Base-by-base conservation (phyloP, 2,797 vertebrate species). In the Coregonus suidteri region DNA sequence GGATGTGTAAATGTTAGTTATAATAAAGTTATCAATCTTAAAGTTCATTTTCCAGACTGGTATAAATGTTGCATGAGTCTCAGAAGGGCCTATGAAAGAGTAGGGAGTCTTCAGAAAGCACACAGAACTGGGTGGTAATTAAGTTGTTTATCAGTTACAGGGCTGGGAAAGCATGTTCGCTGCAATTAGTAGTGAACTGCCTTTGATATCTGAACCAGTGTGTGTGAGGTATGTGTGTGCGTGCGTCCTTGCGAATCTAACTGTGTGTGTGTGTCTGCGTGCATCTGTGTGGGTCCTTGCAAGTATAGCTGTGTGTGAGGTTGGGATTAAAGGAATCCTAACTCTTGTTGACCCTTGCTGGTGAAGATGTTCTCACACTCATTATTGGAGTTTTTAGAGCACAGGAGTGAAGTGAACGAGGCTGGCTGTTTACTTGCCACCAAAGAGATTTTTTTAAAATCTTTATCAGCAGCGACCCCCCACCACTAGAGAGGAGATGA, bases 291-390 rank as follows among this genome's bases (percentile, higher is more conserved):
- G 65, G 20, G 30, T 68, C 47, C 51, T 67, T 69, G 4, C 25
- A 30, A 34, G 31, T 67, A n/a, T 54, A 41, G 56, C 20, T 3
- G 16, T 52, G 53, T 73, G 14, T 74, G 51, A 20, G 76, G 75
- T 75, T 68, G 35, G 31, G 73, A 82, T 86, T 25, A 25, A 25
- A 25, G 25, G 25, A 25, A 25, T 25, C 25, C 25, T 25, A 25
- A 25, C 25, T 25, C 25, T 25, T 25, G 25, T 25, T 81, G 79
- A 85, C 82, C 77, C 65, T 53, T n/a, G 20, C 74, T 78, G 73
- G 64, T 77, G 75, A 77, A 76, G 77, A 76, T 76, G 70, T 65
- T 81, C 75, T 72, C 51, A 30, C 59, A 67, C 77, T 86, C 79
- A 74, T 85, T 76, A 78, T 59, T 47, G 13, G 41, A 82, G 70